phyloP scores from a whole-genome alignment of 1,140 invertebrate genomes.

The Polypedilum vanderplanki region DNA sequence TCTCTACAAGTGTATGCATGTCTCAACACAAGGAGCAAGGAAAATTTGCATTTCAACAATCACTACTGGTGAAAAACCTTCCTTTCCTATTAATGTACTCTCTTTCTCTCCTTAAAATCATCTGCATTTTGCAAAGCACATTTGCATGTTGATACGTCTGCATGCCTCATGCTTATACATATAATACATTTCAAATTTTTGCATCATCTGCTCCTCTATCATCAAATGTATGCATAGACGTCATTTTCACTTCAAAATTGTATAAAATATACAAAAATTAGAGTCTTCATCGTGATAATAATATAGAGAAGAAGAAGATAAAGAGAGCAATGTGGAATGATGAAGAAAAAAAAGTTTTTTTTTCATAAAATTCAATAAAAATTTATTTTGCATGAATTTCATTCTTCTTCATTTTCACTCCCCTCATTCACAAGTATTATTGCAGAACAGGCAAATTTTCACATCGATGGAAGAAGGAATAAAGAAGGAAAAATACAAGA shows the following conservation, averaged over 20 bases:
- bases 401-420: neutral
- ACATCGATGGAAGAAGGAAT: too few species aligned
- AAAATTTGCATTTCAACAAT: slow-evolving; percentile 19
- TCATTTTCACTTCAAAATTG: neutral
- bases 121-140: slow-evolving; percentile 5
- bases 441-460: neutral
- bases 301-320: neutral
- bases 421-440: too few species aligned
- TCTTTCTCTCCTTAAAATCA: too few species aligned
- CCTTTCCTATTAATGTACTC: slow-evolving; percentile 1
- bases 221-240: too few species aligned
- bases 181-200: neutral
- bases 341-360: neutral
- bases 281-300: neutral
- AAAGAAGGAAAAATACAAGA: too few species aligned
- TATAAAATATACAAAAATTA: slow-evolving; percentile 8
- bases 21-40: neutral
- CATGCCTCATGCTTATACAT: slow-evolving; percentile 16
- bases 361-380: slow-evolving; percentile 26
- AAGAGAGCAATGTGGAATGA: neutral
- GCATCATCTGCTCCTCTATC: too few species aligned
- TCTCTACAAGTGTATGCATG: neutral
- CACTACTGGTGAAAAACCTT: neutral
- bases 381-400: slow-evolving; percentile 23
- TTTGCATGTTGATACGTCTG: slow-evolving; percentile 16